Base-by-base conservation (phyloP, 1,140 invertebrate genomes). In the Chionoecetes opilio region DNA sequence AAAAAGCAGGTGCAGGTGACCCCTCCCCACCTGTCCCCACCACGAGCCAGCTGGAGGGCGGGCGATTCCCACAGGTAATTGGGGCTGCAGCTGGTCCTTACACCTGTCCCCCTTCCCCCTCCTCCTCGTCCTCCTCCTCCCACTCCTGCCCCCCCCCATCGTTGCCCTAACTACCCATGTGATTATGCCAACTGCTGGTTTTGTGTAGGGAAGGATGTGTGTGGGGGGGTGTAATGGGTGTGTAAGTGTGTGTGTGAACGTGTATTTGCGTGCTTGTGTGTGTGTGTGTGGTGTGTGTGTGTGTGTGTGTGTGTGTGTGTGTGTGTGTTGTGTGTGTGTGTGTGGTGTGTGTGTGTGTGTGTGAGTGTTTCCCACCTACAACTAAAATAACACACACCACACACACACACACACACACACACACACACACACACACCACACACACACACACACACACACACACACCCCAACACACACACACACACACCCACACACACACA, bases 1-100 rank as follows among this genome's bases (percentile, higher is more conserved):
- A 26, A n/a, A 0, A 21, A 75, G 63, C 63, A 75, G 63, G 63
- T 75, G 63, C 63, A 21, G 63, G 11, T 21, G 41, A 5, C 41
- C 63, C 63, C 63, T n/a, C 21, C 63, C n/a, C 63, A n/a, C 63
- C 63, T 26, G 63, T 26, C n/a, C 63, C 63, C 63, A 26, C 63
- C 63, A 75, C 63, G n/a, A 75, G 63, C 63, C 63, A 75, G 63
- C 63, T 75, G 63, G 63, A 75, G 63, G 63, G 63, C 63, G 63
- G 63, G 63, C 63, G 63, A 26, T 26, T 75, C 63, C 63, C 63
- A 75, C 63, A 75, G 63, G 63, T 75, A 75, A 75, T 75, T 75
- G 63, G 63, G 63, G 63, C 63, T 75, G 63, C 63, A 75, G 63
- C 63, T 75, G 63, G 63, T 75, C 63, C 63, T 75, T 26, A 26